phyloP scores from a whole-genome alignment of 2,797 vertebrate species.

The Sternotherus odoratus region DNA sequence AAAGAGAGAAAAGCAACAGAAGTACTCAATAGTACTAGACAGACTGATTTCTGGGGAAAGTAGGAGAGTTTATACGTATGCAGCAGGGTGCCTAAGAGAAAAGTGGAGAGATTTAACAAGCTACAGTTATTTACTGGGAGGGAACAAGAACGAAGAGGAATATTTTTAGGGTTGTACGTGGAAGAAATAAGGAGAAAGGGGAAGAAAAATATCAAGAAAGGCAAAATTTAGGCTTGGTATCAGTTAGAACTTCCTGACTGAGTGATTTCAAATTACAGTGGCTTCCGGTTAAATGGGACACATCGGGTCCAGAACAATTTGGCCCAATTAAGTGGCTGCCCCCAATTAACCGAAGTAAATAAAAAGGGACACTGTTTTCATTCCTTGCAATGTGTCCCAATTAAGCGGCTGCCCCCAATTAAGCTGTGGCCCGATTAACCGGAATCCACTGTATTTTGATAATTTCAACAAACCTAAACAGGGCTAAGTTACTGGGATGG shows the following conservation, averaged over 20 bases:
- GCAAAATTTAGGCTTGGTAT: rapidly evolving
- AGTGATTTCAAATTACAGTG: neutral
- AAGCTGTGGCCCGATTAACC: too few species aligned
- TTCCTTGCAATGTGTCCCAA: too few species aligned
- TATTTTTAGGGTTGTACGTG: neutral
- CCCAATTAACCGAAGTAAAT: too few species aligned
- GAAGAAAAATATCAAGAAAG: neutral
- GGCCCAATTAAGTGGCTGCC: too few species aligned
- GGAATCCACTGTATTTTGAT: too few species aligned
- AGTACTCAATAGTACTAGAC: neutral
- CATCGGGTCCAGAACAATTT: too few species aligned
- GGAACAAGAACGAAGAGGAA: neutral
- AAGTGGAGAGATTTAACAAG: neutral
- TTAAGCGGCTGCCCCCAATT: too few species aligned
- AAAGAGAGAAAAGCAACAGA: rapidly evolving
- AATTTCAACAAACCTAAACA: neutral
- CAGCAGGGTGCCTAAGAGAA: neutral
- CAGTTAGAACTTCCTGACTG: neutral
- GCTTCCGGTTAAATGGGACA: too few species aligned
- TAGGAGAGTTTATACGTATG: neutral
- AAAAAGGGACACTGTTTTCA: too few species aligned
- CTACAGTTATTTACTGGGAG: neutral
- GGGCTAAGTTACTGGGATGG: neutral
- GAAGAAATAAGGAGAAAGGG: neutral
- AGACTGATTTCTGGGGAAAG: neutral